Evolutionary conservation across 2,888 invertebrate species (phyloP), one percentile per base, ranked within the genome.

Genomic region (Esperia sulphurella): DNA sequence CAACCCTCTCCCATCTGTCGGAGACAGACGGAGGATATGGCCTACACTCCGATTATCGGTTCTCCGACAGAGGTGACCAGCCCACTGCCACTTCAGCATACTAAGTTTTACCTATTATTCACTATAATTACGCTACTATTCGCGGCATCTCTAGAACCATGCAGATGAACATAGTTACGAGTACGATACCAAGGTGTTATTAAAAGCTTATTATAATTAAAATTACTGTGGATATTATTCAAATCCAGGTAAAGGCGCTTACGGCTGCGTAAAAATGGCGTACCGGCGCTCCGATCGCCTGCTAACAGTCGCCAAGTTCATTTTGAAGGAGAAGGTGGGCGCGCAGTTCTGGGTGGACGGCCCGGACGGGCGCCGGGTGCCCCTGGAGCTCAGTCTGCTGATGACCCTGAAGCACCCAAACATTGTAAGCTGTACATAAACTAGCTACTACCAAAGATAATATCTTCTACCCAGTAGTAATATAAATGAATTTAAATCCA

Each of bases 231-330:
- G 6, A 12, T 1, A 14, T 14, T 28, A 12, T 41, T 28, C 6
- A 45, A 51, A 6, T n/a, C n/a, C 58, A 90, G 90, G 90, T 33
- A 93, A 93, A 77, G 94, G 94, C 14, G 94, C 94, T 0, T 94
- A 93, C 77, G 94, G 94, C 0, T 94, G 92, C 67, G 94, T 94
- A 0, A 93, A 93, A 59, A 90, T 94, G 89, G 93, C 93, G 10
- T 91, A 91, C 65, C 82, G 93, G 0, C 91, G 92, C 35, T 82
- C 87, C 0, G 93, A 93, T 70, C 83, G 91, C 0, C 67, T 92
- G 41, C 78, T 93, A 59, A 92, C 93, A 0, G 92, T 95, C 1
- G 92, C 94, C 37, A 94, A 95, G 81, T 94, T 94, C 61, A 93
- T 94, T 46, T 77, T 92, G 45, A 93, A 93, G 62, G 90, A 91